Evolutionary conservation across 2,113 vertebrate genomes (phyloP).

Genomic region (Geothlypis trichas): DNA sequence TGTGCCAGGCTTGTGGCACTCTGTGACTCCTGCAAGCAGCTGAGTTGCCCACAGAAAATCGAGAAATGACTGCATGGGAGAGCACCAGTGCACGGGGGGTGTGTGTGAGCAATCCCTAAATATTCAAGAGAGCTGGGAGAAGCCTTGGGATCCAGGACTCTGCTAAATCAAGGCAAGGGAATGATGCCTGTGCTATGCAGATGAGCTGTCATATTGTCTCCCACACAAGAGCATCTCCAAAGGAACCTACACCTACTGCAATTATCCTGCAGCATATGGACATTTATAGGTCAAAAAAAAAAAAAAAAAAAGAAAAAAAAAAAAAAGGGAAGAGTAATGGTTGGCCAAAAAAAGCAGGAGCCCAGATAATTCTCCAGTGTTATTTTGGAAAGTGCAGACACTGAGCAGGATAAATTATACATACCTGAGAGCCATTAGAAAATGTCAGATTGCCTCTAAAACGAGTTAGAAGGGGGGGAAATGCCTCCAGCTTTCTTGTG

Average conservation of each 20-base stretch:
- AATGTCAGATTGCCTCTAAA: slow-evolving; percentile 14
- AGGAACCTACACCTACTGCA: slow-evolving; percentile 62
- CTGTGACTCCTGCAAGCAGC: not conserved
- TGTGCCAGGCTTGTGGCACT: fast-evolving
- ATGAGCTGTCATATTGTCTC: slow-evolving; percentile 66
- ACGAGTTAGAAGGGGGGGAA: not conserved
- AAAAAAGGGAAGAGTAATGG: not conserved
- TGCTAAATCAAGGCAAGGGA: slow-evolving; percentile 34
- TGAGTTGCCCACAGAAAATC: not conserved
- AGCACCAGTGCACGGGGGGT: fast-evolving
- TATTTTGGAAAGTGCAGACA: slow-evolving; percentile 8
- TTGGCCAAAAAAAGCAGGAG: slow-evolving; percentile 38
- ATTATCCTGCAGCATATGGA: slow-evolving; percentile 55
- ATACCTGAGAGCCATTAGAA: slow-evolving; percentile 33
- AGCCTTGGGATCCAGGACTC: slow-evolving; percentile 18
- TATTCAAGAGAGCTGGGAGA: not conserved
- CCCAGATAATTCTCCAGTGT: not conserved
- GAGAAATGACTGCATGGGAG: not conserved
- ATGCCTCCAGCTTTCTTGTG: not conserved
- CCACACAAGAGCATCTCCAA: slow-evolving; percentile 51
- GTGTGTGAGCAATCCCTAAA: slow-evolving; percentile 6
- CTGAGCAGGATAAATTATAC: slow-evolving; percentile 5
- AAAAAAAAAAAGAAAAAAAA: not conserved
- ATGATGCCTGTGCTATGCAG: slow-evolving; percentile 52
- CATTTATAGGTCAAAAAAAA: slow-evolving; percentile 58